Percentiles rank a stretch among this genome's conserved stretches.
Conservation (phyloP, 1,140 invertebrate genomes). For the Drosophila mojavensis region DNA sequence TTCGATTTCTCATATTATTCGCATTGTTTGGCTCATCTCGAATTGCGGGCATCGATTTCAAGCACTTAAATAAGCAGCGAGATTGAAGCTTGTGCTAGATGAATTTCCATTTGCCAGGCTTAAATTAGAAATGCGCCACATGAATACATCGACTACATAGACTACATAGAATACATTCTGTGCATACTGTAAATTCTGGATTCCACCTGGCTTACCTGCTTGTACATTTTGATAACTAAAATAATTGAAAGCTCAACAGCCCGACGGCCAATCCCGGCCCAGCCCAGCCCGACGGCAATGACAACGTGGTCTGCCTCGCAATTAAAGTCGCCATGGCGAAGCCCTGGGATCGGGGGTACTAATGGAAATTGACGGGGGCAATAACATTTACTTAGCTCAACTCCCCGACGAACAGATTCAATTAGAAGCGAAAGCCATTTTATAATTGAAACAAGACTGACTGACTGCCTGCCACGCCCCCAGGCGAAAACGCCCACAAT, state of each 20-base stretch:
- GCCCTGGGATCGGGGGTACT: conserved; percentile 14
- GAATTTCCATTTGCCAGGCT: neutral
- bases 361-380: conserved; percentile 46
- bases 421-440: conserved; percentile 73
- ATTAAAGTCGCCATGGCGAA: conserved; percentile 40
- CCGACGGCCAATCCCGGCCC: conserved; percentile 16
- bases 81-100: conserved; percentile 8
- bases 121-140: neutral
- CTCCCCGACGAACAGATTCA: conserved; percentile 52
- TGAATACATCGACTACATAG: neutral
- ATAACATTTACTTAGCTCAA: conserved; percentile 63
- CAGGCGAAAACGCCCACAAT: conserved; percentile 1
- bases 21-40: conserved; percentile 8
- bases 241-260: conserved; percentile 31
- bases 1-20: neutral
- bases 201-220: neutral
- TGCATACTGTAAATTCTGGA: neutral
- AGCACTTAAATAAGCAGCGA: conserved; percentile 17
- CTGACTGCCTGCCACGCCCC: conserved; percentile 10
- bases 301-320: conserved; percentile 44
- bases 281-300: conserved; percentile 12
- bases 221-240: conserved; percentile 3
- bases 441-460: conserved; percentile 66
- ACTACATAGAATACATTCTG: neutral
- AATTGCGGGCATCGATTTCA: conserved; percentile 16